These are phyloP conservation scores for Acanthurus tractus DNA, from an alignment of 2,797 vertebrate genomes.

Conservation along the genomic window DNA sequence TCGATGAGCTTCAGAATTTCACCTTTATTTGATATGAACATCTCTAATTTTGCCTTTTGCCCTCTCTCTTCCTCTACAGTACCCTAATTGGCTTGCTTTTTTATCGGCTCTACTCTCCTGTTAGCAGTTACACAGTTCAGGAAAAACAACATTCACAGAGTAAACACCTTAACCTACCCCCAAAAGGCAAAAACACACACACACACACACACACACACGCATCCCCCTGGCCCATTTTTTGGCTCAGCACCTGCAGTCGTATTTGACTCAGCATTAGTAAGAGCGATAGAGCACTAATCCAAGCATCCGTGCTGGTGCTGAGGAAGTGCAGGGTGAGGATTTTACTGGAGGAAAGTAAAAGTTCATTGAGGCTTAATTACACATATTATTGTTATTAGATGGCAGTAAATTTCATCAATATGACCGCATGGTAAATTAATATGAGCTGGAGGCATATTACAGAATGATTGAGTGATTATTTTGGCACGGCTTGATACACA, in stretches of 20 bases:
- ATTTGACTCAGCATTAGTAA: conserved; percentile 70
- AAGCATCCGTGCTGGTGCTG: conserved; percentile 40
- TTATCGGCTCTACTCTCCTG: conserved; percentile 36
- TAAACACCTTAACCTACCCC: conserved; percentile 45
- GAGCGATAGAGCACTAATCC: conserved; percentile 43
- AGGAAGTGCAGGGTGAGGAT: conserved; percentile 19
- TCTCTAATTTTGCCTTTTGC: conserved; percentile 5
- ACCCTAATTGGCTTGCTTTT: conserved; percentile 37
- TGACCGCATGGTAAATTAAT: conserved; percentile 49
- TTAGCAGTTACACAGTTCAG: conserved; percentile 45
- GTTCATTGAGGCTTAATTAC: conserved; percentile 56
- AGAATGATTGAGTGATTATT: conserved; percentile 34
- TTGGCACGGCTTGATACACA: conserved; percentile 15
- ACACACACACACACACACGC: no score
- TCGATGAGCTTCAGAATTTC: conserved; percentile 13
- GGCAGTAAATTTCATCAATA: conserved; percentile 28
- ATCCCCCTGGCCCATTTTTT: conserved; percentile 35
- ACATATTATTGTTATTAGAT: conserved; percentile 63
- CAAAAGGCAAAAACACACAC: conserved; percentile 12
- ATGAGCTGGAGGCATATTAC: conserved; percentile 10
- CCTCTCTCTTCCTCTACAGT: conserved; percentile 8
- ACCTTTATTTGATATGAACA: conserved; percentile 17
- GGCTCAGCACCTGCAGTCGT: conserved; percentile 61
- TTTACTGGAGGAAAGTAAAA: conserved; percentile 55
- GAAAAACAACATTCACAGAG: conserved; percentile 54